Base-by-base conservation (phyloP, 2,888 invertebrate species). In the Plusia festucae region DNA sequence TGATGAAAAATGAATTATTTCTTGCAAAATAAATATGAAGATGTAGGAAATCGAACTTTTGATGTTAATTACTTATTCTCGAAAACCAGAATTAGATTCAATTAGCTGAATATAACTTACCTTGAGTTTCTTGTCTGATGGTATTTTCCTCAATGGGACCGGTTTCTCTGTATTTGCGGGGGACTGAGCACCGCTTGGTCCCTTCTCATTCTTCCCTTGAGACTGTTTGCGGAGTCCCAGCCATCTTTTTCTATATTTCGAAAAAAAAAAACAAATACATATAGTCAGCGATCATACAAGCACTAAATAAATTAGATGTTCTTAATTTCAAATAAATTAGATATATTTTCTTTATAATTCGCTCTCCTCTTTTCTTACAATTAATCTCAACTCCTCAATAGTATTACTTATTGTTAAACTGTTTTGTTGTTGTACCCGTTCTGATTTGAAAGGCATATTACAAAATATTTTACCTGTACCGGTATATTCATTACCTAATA, bases 221-320 rank as follows among this genome's bases (percentile, higher is more conserved):
- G 98, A 98, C 60, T 88, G 96, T 92, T 99, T 99, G 79, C 98
- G 96, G 68, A 99, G 96, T 96, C 89, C 98, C 71, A 98, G 97
- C 89, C 99, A 95, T 98, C 99, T 98, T 96, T 98, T 98, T 91
- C 97, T 98, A 92, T 74, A 95, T 95, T 18, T 6, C 1, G 13
- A 15, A 15, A 24, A 7, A n/a, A n/a, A n/a, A n/a, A n/a, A n/a
- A n/a, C n/a, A n/a, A 13, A 52, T 0, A n/a, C 13, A n/a, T 22
- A 51, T 15, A 8, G 20, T 54, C 18, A 69, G 34, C 51, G 2
- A 58, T 15, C 1, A 57, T 7, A 8, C 4, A n/a, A 30, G 9
- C 9, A 30, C 30, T 30, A 9, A 2, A 30, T 30, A 7, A 30
- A 9, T 30, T 30, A 30, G 30, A 9, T 30, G 9, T 9, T 30